These are phyloP conservation scores for Sitta carolinensis DNA, from an alignment of 2,797 vertebrate species.

Conservation along the genomic window DNA sequence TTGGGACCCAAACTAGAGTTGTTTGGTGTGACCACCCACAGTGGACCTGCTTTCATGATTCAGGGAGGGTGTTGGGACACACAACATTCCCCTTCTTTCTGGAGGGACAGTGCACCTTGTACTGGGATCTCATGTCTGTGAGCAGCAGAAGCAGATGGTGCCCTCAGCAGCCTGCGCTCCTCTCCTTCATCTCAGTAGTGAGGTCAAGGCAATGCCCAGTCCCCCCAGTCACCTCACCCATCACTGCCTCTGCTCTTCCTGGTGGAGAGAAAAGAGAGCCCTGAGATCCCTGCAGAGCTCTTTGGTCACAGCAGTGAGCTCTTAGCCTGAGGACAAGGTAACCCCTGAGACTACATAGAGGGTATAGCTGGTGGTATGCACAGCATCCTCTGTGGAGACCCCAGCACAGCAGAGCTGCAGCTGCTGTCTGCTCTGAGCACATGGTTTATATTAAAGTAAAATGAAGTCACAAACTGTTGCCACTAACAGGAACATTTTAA, in stretches of 20 bases:
- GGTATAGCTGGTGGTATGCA: not conserved
- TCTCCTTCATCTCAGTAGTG: not conserved
- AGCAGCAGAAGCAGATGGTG: not conserved
- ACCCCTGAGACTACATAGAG: not conserved
- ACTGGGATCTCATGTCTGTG: not conserved
- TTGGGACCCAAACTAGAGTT: not conserved
- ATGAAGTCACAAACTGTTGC: slow-evolving; percentile 22
- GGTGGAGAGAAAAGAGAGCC: not conserved
- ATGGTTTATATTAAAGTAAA: slow-evolving; percentile 53
- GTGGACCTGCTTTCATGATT: not conserved
- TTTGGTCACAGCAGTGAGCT: not conserved
- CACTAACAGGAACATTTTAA: slow-evolving; percentile 62
- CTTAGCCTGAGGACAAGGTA: not conserved
- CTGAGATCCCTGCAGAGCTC: not conserved
- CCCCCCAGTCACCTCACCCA: not conserved
- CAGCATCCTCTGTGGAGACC: not conserved
- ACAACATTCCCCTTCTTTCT: not conserved
- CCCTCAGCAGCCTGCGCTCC: not conserved
- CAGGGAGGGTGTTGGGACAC: accelerated
- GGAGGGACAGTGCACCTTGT: not conserved
- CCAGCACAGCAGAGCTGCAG: not conserved
- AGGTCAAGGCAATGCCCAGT: not conserved
- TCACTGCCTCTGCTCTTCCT: not conserved
- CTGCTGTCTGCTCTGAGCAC: slow-evolving; percentile 43
- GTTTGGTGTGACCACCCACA: not conserved